Base-by-base conservation (phyloP, 23 tunicate genomes). In the Styela clava region DNA sequence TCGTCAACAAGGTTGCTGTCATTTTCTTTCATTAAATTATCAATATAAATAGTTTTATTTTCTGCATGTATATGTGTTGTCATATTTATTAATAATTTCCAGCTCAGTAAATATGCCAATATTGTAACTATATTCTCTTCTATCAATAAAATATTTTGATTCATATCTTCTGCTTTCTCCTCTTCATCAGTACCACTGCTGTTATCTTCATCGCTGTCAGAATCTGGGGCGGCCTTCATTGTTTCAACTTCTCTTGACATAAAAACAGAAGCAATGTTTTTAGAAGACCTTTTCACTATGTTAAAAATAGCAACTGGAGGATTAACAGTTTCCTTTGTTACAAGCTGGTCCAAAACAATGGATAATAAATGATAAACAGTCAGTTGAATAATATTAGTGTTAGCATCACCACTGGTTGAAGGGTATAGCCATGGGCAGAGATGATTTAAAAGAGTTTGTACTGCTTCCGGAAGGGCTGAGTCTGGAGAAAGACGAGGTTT, bases 391-490 rank as follows among this genome's bases (percentile, higher is more conserved):
- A 62, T 33, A 33, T 52, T 83, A 18, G 35, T 31, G 69, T 83
- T 26, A 1, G 51, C n/a, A 12, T 20, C n/a, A 35, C 30, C 44
- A 7, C 35, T 64, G 36, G 85, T 83, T 33, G 23, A 16, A 61
- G 79, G 65, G 24, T 30, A 73, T 16, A 76, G 20, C 0, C 28
- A 24, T 18, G 79, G n/a, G 44, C 88, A 56, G 2, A 92, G 71
- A 79, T 87, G 83, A 74, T 92, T 69, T 0, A 92, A 26, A 24
- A 92, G 64, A 23, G 97, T 87, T 72, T 92, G 97, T 23, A 87
- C 33, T 18, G 52, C 78, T 44, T 92, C 83, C 52, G 88, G 69
- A 2, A 86, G 69, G 21, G 37, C 19, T 0, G 91, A 92, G 65
- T 72, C 82, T 2, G 91, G 80, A 22, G 34, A 16, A 24, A 92